Base-by-base conservation (phyloP, 1,140 invertebrate species). In the Dendroctonus ponderosae region DNA sequence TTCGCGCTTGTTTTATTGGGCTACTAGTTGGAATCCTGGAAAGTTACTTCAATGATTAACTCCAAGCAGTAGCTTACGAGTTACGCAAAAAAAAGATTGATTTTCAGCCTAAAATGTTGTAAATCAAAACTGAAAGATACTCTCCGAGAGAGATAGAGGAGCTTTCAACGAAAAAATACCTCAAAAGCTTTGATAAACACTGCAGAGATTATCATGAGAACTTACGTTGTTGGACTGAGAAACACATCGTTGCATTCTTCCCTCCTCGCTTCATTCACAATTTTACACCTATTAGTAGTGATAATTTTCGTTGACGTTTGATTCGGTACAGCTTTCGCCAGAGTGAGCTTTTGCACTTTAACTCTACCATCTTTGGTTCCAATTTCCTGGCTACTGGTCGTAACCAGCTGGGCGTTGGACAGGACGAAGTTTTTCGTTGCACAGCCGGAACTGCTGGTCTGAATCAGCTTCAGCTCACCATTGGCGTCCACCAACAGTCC, bases 161-260 rank as follows among this genome's bases (percentile, higher is more conserved):
- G 26, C 3, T 26, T 26, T 26, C 26, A 26, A 3, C 26, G 26
- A 26, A 26, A 26, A 26, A 26, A 26, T 26, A 26, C 26, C 26
- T 2, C 26, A 26, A 26, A 26, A 26, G 3, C 26, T 26, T 26
- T 26, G 26, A n/a, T n/a, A n/a, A n/a, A n/a, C n/a, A n/a, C 26
- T 26, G 26, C 1, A 26, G 26, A 2, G 26, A 26, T 26, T 26
- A 26, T 26, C 1, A 26, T 2, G 37, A n/a, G 15, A 37, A 77
- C 75, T 80, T 73, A 82, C 81, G 80, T 82, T 64, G 82, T 86
- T 0, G 91, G 90, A 80, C 89, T 92, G 54, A 92, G 80, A 76
- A 93, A 92, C 6, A 92, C 84, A 61, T 90, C 60, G 67, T 86
- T 85, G 61, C 83, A 82, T 3, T 83, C 73, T 72, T 87, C 85